Conservation (phyloP, 1,140 invertebrate species). For the Melanaphis sacchari region DNA sequence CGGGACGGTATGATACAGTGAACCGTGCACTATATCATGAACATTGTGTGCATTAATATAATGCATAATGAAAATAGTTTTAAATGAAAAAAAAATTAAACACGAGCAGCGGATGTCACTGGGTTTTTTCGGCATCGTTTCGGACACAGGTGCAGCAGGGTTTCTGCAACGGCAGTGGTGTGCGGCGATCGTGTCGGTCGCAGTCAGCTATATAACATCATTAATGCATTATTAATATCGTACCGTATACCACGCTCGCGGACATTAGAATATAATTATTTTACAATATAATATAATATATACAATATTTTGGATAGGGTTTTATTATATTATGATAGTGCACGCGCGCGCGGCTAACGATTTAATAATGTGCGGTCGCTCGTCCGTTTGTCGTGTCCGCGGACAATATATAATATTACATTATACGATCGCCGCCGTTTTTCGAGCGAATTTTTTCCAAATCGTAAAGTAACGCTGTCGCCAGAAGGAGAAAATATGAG, state of each 20-base stretch:
- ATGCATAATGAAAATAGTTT: not conserved
- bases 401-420: not conserved
- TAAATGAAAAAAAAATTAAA: not conserved
- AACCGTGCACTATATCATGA: not conserved
- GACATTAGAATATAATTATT: slow-evolving; percentile 40
- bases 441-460: not conserved
- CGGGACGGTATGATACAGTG: not conserved
- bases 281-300: not conserved
- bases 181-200: not conserved
- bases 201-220: not conserved
- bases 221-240: slow-evolving; percentile 48
- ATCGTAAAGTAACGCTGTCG: not conserved
- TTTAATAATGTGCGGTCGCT: not conserved
- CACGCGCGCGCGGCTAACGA: not conserved
- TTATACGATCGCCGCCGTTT: not conserved
- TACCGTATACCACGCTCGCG: not conserved
- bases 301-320: not conserved
- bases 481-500: too few species aligned
- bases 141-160: not conserved
- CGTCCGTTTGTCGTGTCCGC: not conserved
- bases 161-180: not conserved
- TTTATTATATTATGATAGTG: not conserved
- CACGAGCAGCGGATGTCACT: not conserved
- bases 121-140: not conserved
- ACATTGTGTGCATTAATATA: not conserved